Percentiles rank a stretch among this genome's conserved stretches.
Conservation (phyloP, 2,888 invertebrate species). For the Tetramorium bicarinatum region DNA sequence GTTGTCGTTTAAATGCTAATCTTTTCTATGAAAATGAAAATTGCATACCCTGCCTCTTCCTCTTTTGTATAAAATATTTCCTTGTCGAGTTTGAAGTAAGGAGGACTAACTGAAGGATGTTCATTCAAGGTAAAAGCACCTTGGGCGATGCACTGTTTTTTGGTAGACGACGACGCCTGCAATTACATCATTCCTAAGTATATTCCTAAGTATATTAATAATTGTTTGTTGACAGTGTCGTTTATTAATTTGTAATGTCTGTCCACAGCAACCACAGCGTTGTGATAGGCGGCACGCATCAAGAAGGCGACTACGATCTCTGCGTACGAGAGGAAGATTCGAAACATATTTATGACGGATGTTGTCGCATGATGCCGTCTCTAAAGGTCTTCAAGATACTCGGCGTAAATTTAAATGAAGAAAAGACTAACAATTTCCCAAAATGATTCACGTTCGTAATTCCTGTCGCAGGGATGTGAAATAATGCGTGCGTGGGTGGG, state of each 20-base stretch:
- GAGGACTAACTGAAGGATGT: not conserved
- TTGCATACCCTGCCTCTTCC: not conserved
- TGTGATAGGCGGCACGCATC: conserved; percentile 93
- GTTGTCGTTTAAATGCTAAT: not conserved
- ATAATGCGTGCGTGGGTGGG: conserved; percentile 90
- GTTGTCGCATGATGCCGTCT: conserved; percentile 88
- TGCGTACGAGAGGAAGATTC: conserved; percentile 88
- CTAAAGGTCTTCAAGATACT: conserved; percentile 87
- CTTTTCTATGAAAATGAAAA: not conserved
- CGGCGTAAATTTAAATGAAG: not conserved
- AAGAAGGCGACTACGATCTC: conserved; percentile 89
- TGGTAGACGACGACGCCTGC: conserved; percentile 89
- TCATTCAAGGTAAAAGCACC: conserved; percentile 89
- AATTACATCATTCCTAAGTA: conserved; percentile 94
- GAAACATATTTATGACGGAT: conserved; percentile 89
- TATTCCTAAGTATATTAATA: no score
- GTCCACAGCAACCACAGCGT: conserved; percentile 88
- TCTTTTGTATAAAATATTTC: not conserved
- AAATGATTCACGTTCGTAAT: not conserved
- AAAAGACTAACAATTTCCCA: not conserved
- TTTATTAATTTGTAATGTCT: not conserved
- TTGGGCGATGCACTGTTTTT: conserved; percentile 89
- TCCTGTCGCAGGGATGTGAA: conserved; percentile 86
- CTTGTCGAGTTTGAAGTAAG: not conserved
- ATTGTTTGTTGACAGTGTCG: not conserved